Evolutionary conservation across 2,888 invertebrate species (phyloP).

Genomic region (Taphrorychus bicolor): DNA sequence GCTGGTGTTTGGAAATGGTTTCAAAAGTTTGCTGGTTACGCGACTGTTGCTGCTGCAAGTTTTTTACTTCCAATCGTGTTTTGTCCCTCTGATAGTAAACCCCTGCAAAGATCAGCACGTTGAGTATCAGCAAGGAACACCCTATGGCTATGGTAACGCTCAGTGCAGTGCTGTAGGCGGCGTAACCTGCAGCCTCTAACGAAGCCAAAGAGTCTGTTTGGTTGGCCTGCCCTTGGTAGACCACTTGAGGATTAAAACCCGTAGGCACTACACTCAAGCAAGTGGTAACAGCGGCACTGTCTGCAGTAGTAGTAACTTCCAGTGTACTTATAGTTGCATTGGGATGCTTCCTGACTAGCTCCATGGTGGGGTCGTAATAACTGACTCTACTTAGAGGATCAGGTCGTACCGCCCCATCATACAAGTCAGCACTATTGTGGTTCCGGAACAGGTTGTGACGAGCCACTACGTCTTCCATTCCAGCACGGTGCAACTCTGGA

Average conservation of each 20-base stretch:
- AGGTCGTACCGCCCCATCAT: conserved; percentile 87
- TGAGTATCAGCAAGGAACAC: conserved; percentile 79
- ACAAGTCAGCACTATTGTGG: conserved; percentile 86
- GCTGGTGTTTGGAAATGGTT: conserved; percentile 81
- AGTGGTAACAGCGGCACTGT: conserved; percentile 71
- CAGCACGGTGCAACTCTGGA: conserved; percentile 87
- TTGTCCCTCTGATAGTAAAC: conserved; percentile 84
- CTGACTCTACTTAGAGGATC: conserved; percentile 76
- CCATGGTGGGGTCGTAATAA: conserved; percentile 70
- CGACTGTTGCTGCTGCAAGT: conserved; percentile 77
- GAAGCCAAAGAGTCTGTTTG: conserved; percentile 80
- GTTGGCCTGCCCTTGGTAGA: conserved; percentile 65
- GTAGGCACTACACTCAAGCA: conserved; percentile 69
- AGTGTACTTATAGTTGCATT: conserved; percentile 67
- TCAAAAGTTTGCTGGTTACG: conserved; percentile 71
- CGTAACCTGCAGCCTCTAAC: conserved; percentile 80
- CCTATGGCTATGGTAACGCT: conserved; percentile 84
- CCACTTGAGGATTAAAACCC: conserved; percentile 62
- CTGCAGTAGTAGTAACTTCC: conserved; percentile 72
- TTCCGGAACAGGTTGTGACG: conserved; percentile 89
- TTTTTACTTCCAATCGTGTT: conserved; percentile 79
- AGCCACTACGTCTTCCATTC: conserved; percentile 88
- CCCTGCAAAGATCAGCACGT: conserved; percentile 83
- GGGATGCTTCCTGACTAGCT: conserved; percentile 67
- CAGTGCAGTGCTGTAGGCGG: conserved; percentile 77